Base-by-base conservation (phyloP, 2,888 invertebrate genomes). In the Tenodera sinensis region DNA sequence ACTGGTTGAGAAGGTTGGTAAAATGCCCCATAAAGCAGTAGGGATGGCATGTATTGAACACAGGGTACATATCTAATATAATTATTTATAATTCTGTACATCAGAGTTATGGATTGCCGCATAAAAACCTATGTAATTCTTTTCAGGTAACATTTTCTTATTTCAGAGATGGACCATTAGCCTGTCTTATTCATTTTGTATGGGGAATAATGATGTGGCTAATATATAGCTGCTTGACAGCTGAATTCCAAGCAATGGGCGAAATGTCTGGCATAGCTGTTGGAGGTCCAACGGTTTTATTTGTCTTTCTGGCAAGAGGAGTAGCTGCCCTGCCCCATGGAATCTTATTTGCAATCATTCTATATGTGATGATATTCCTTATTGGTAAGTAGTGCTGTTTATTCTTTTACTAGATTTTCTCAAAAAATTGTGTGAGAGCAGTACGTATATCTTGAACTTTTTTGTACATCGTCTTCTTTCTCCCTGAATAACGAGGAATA, bases 141-240 rank as follows among this genome's bases (percentile, higher is more conserved):
- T 20, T 20, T 71, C 25, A 71, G 25, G 20, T 3, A 71, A 20
- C 3, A 1, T 71, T 71, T 71, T 71, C 54, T 71, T 6, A 71
- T 84, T 25, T 28, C 25, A 88, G 88, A 83, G 88, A 88, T 84
- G 28, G 71, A 28, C n/a, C 47, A 3, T 14, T 88, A 15, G 71
- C 47, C 25, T 84, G 88, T 12, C n/a, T 88, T 7, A 7, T 88
- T 3, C 88, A 88, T 71, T 88, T 88, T 28, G 1, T 84, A n/a
- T 88, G 88, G 88, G 88, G 88, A 9, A 54, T 88, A n/a, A 30
- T 27, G 42, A 88, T 88, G 88, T 88, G 88, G 88, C 28, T 88
- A 28, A 42, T 42, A 27, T 88, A 88, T 28, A 25, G n/a, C 6
- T 88, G 84, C 83, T 83, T 88, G 9, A 28, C 30, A 83, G 88